Base-by-base conservation (phyloP, 2,113 vertebrate genomes). In the Hydropotes inermis region DNA sequence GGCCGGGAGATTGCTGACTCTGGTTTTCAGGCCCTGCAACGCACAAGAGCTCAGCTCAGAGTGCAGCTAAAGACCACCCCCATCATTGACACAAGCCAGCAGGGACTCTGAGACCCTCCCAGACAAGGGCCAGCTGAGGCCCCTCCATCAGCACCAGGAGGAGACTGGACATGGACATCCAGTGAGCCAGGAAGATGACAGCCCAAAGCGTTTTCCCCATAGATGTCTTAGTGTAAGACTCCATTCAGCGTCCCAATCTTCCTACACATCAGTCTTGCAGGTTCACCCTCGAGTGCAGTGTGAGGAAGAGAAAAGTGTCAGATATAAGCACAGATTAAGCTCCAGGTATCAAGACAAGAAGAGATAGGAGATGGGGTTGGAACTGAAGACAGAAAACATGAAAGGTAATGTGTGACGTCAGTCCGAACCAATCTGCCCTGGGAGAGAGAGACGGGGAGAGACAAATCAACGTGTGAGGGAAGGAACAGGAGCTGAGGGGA, bases 1-100 rank as follows among this genome's bases (percentile, higher is more conserved):
- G 0, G 60, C 76, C 0, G 91, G 96, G 4, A 98, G 61, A 74
- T 23, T 98, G 70, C 97, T 97, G 92, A 98, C 33, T 82, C 93
- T 96, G 95, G 70, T 64, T 64, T 74, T 97, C 74, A 98, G 91
- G n/a, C 85, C 96, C 95, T 98, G 74, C 6, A 85, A 84, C 1
- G 16, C 91, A 97, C 11, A 94, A 89, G 3, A 43, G 19, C n/a
- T 82, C 25, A 92, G 52, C 60, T 96, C 74, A 97, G 67, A 6
- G 14, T 4, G 30, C 8, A 43, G 50, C 30, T n/a, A 13, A 47
- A 30, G 28, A 25, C n/a, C 39, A 11, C 1, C 13, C 6, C 52
- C 0, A 0, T 8, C 19, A 3, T 28, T 16, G 52, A 4, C 43
- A 88, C 16, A 7, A 36, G 15, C 50, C 43, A 64, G 36, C 30